phyloP scores from a whole-genome alignment of 2,888 invertebrate genomes.

The Drosophila acutilabella region DNA sequence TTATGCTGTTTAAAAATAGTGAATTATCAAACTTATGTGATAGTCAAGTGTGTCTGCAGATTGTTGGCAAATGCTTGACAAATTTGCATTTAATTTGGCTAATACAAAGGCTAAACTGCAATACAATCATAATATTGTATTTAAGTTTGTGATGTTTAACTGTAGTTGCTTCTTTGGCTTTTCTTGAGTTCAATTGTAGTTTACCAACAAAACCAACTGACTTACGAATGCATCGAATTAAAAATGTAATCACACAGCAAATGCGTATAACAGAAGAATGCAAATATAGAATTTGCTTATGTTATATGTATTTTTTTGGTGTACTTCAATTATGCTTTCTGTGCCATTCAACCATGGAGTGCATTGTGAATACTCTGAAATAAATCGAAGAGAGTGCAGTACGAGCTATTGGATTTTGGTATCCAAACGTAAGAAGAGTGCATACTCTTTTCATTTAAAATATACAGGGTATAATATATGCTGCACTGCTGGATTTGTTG shows the following conservation, averaged over 20 bases:
- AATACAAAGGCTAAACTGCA: no score
- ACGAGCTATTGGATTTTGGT: neutral
- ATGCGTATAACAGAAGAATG: neutral
- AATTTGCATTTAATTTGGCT: no score
- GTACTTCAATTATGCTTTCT: neutral
- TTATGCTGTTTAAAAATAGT: neutral
- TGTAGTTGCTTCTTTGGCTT: slow-evolving; percentile 1
- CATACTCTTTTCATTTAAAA: no score
- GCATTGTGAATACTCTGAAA: neutral
- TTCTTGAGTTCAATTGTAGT: neutral
- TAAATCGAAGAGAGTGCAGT: neutral
- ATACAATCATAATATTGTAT: no score
- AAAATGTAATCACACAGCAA: neutral
- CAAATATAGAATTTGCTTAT: neutral
- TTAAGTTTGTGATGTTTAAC: neutral
- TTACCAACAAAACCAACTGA: neutral
- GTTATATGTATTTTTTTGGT: neutral
- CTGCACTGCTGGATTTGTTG: slow-evolving; percentile 6
- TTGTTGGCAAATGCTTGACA: no score
- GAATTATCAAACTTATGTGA: no score
- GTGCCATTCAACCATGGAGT: neutral
- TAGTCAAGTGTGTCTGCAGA: no score
- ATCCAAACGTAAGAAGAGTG: no score
- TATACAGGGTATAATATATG: slow-evolving; percentile 1
- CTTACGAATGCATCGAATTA: neutral